Conservation (phyloP, 1,140 invertebrate species). For the Drosophila pectinifera region DNA sequence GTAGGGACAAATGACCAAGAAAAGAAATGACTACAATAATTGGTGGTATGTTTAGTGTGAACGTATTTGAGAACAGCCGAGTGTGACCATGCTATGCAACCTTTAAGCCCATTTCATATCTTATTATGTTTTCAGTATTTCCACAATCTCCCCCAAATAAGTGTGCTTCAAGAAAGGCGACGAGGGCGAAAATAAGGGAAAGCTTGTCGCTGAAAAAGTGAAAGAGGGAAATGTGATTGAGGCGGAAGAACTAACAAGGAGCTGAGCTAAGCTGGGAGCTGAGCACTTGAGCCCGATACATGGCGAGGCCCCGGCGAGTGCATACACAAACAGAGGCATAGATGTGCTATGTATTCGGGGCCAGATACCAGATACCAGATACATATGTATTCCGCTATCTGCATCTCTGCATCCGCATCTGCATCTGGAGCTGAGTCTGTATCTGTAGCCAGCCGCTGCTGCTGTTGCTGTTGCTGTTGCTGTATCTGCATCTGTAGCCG, state of each 20-base stretch:
- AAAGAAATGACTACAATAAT: too few relatives aligned
- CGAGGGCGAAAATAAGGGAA: conserved; percentile 24
- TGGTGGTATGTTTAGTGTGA: too few relatives aligned
- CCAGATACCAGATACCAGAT: conserved; percentile 16
- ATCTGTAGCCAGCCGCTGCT: conserved; percentile 30
- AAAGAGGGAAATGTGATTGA: conserved; percentile 47
- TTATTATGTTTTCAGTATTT: background rate
- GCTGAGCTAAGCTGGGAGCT: conserved; percentile 26
- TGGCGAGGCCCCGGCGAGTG: conserved; percentile 3
- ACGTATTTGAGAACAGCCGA: too few relatives aligned
- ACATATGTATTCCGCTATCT: conserved; percentile 37
- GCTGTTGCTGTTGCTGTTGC: conserved; percentile 4
- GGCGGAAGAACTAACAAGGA: conserved; percentile 36
- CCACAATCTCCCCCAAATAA: conserved; percentile 8
- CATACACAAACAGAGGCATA: conserved; percentile 25
- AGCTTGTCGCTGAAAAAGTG: conserved; percentile 42
- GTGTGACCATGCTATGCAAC: too few relatives aligned
- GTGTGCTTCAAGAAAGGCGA: conserved; percentile 16
- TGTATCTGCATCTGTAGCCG: conserved; percentile 43
- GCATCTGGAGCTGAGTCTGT: conserved; percentile 36
- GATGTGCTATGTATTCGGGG: conserved; percentile 34
- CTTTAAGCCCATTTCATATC: background rate
- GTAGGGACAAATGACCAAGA: too few relatives aligned
- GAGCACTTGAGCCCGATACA: conserved; percentile 29
- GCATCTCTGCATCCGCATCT: conserved; percentile 36